phyloP scores from a whole-genome alignment of 2,113 vertebrate genomes.

The Hippocampus abdominalis region DNA sequence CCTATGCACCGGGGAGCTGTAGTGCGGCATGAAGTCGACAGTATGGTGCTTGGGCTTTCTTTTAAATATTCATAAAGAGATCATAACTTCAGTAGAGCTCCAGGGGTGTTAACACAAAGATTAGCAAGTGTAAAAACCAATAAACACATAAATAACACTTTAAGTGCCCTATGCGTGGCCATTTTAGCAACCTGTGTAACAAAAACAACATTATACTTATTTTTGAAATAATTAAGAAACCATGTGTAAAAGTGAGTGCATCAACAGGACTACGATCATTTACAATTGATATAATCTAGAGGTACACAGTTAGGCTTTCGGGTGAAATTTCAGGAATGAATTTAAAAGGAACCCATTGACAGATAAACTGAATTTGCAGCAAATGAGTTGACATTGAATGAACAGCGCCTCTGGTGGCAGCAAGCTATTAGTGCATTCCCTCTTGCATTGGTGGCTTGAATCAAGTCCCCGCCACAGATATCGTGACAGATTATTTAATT shows the following conservation, averaged over 20 bases:
- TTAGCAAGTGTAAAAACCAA: constrained; percentile 3
- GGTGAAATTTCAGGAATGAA: too few species aligned
- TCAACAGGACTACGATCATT: background rate
- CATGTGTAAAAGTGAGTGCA: background rate
- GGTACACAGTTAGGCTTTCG: too few species aligned
- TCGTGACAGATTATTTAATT: too few species aligned
- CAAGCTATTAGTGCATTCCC: too few species aligned
- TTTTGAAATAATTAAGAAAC: background rate
- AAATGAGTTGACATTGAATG: too few species aligned
- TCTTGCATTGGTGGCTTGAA: too few species aligned
- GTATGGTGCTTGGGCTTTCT: background rate
- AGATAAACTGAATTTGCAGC: too few species aligned
- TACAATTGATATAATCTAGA: background rate
- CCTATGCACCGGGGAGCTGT: background rate
- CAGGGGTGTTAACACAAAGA: constrained; percentile 1
- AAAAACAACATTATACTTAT: background rate
- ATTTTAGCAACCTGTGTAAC: background rate
- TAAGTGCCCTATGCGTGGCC: background rate
- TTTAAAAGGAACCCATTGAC: too few species aligned
- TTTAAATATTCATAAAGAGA: constrained; percentile 6
- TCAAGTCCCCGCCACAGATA: too few species aligned
- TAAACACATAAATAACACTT: constrained; percentile 7
- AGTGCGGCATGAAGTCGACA: background rate
- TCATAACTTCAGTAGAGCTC: constrained; percentile 2
- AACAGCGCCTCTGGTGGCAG: too few species aligned